A percentile compares a stretch with the other conserved stretches of the same genome.
phyloP scores from a whole-genome alignment of 2,888 invertebrate species.

The Teleiodes luculella region DNA sequence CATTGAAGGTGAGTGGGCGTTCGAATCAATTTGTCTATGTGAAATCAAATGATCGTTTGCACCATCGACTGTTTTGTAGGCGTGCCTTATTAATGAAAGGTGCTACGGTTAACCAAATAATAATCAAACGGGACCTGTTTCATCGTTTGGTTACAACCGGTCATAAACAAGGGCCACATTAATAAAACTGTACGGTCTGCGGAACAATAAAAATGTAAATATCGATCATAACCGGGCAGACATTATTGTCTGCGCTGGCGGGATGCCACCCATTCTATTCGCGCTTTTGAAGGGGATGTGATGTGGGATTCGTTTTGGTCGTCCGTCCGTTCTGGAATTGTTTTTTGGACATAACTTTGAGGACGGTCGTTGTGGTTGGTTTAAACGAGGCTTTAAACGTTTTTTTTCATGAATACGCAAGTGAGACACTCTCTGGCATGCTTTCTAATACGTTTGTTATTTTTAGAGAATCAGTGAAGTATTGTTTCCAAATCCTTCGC shows the following conservation, averaged over 20 bases:
- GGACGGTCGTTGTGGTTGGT: not conserved
- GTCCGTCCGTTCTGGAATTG: slow-evolving; percentile 32
- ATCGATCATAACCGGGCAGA: slow-evolving; percentile 57
- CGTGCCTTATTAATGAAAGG: slow-evolving; percentile 7
- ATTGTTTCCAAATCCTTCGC: slow-evolving; percentile 51
- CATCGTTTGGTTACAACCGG: slow-evolving; percentile 9
- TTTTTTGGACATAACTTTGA: slow-evolving; percentile 27
- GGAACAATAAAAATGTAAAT: slow-evolving; percentile 62
- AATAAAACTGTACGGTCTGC: slow-evolving; percentile 40
- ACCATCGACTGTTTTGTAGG: not conserved
- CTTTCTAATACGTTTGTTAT: slow-evolving; percentile 17
- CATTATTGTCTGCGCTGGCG: slow-evolving; percentile 56
- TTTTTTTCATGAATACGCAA: slow-evolving; percentile 1
- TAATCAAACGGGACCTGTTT: slow-evolving; percentile 15
- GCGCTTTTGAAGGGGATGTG: slow-evolving; percentile 39
- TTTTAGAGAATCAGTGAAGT: slow-evolving; percentile 38
- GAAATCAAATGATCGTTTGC: not conserved
- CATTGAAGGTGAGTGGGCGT: not conserved
- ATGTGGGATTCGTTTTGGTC: slow-evolving; percentile 35
- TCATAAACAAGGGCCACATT: slow-evolving; percentile 29
- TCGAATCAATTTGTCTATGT: not conserved
- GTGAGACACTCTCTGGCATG: not conserved
- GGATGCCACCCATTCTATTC: slow-evolving; percentile 51
- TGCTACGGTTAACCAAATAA: slow-evolving; percentile 12
- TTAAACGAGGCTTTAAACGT: not conserved